Evolutionary conservation across 2,113 vertebrate genomes (phyloP).

Genomic region (Taurulus bubalis): DNA sequence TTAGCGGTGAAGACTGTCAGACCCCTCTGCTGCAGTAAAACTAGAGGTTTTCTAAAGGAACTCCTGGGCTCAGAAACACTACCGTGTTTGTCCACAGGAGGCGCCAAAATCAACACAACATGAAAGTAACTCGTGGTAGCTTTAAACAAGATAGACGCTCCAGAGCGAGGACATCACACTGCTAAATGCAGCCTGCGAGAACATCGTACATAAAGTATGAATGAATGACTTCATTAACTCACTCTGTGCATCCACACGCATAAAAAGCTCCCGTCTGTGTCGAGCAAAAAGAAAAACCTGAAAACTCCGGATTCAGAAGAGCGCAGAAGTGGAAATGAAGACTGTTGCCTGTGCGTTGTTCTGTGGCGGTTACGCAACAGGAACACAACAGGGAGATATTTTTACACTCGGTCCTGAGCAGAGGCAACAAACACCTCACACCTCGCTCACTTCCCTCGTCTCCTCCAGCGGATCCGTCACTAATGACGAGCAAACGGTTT

Average conservation of each 20-base stretch:
- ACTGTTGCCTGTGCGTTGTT: background rate
- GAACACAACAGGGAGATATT: constrained; percentile 41
- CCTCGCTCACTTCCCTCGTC: constrained; percentile 38
- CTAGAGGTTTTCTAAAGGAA: too few relatives aligned
- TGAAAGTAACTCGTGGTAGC: background rate
- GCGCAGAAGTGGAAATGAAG: background rate
- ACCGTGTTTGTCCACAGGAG: background rate
- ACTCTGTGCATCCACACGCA: background rate
- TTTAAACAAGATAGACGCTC: background rate
- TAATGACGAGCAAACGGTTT: constrained; percentile 44
- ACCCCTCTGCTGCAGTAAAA: too few relatives aligned
- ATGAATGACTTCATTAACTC: background rate
- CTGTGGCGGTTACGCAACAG: constrained; percentile 39
- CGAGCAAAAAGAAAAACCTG: background rate
- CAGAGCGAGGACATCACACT: background rate
- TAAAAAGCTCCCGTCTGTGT: too few relatives aligned
- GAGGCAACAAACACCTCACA: constrained; percentile 38
- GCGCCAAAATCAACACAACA: background rate
- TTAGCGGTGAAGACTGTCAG: too few relatives aligned
- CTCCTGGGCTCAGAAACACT: too few relatives aligned
- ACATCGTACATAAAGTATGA: too few relatives aligned
- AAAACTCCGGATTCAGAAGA: background rate
- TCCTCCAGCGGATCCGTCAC: constrained; percentile 33
- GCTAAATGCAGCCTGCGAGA: background rate
- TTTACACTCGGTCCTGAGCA: constrained; percentile 33